These are phyloP conservation scores for Leptinotarsa peninsularis DNA, from an alignment of 2,888 invertebrate genomes.

Conservation along the genomic window DNA sequence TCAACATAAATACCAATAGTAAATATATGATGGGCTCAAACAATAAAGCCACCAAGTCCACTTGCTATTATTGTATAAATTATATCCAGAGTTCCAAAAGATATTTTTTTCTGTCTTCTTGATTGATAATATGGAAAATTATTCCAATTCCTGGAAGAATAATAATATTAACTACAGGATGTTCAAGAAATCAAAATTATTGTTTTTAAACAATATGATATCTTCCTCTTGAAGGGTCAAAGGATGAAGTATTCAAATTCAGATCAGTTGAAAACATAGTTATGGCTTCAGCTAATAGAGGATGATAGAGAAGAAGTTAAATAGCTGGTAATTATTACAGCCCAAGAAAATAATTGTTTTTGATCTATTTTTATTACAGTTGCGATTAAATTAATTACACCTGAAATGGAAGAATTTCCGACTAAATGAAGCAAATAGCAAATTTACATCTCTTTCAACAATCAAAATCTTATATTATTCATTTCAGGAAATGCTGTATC, in stretches of 20 bases:
- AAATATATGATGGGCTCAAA: slow-evolving; percentile 89
- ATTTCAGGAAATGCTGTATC: slow-evolving; percentile 87
- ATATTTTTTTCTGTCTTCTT: slow-evolving; percentile 71
- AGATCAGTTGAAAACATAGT: slow-evolving; percentile 84
- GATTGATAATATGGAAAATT: slow-evolving; percentile 82
- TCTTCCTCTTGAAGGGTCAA: slow-evolving; percentile 83
- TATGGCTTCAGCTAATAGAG: slow-evolving; percentile 83
- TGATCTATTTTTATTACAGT: slow-evolving; percentile 81
- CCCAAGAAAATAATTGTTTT: slow-evolving; percentile 80
- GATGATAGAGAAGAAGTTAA: slow-evolving; percentile 72
- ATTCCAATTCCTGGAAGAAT: slow-evolving; percentile 70
- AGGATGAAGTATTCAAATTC: slow-evolving; percentile 84
- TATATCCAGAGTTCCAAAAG: slow-evolving; percentile 30
- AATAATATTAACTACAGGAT: slow-evolving; percentile 86
- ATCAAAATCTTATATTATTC: slow-evolving; percentile 87
- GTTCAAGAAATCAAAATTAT: slow-evolving; percentile 90
- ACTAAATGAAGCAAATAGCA: slow-evolving; percentile 83
- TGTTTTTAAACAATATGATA: slow-evolving; percentile 86
- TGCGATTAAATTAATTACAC: slow-evolving; percentile 83
- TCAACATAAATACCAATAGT: slow-evolving; percentile 87
- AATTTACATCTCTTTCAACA: slow-evolving; percentile 79
- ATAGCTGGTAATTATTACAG: slow-evolving; percentile 75
- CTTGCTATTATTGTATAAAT: slow-evolving; percentile 79
- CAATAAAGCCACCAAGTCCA: slow-evolving; percentile 85
- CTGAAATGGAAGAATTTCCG: slow-evolving; percentile 79